Evolutionary conservation across 1,140 invertebrate species (phyloP).

Genomic region (Diploscapter pachys): DNA sequence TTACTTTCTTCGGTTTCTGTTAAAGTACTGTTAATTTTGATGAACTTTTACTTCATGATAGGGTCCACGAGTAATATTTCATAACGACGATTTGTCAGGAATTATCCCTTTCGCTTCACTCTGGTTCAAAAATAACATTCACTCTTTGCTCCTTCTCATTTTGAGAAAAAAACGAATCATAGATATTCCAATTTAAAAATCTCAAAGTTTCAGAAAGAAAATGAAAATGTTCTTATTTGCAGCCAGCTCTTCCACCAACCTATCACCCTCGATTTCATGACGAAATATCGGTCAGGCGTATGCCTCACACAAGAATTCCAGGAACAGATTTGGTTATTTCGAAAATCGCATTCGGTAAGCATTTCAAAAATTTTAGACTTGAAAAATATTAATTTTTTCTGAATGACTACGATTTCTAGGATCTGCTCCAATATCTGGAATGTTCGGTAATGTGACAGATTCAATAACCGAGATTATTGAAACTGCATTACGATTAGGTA

Average conservation of each 20-base stretch:
- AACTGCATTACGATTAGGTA: slow-evolving; percentile 66
- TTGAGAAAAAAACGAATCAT: no score
- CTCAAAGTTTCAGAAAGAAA: no score
- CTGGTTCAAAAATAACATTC: no score
- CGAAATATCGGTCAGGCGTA: slow-evolving; percentile 61
- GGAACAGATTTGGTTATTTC: slow-evolving; percentile 67
- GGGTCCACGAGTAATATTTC: no score
- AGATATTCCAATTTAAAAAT: no score
- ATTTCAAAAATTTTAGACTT: no score
- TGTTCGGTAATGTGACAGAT: slow-evolving; percentile 36
- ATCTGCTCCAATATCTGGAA: slow-evolving; percentile 33
- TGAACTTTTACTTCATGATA: no score
- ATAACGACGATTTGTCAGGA: no score
- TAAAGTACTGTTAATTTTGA: neutral
- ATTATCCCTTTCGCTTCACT: no score
- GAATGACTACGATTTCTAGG: slow-evolving; percentile 19
- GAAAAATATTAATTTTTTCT: neutral
- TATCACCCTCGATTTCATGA: slow-evolving; percentile 67
- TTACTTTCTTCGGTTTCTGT: neutral
- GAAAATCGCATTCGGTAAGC: slow-evolving; percentile 66
- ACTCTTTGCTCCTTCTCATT: no score
- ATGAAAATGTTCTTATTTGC: neutral
- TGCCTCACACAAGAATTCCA: slow-evolving; percentile 66
- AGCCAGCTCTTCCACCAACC: slow-evolving; percentile 61
- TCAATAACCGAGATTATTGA: slow-evolving; percentile 64